These are phyloP conservation scores for Saturnia japonica DNA, from an alignment of 2,888 invertebrate species.

Conservation along the genomic window DNA sequence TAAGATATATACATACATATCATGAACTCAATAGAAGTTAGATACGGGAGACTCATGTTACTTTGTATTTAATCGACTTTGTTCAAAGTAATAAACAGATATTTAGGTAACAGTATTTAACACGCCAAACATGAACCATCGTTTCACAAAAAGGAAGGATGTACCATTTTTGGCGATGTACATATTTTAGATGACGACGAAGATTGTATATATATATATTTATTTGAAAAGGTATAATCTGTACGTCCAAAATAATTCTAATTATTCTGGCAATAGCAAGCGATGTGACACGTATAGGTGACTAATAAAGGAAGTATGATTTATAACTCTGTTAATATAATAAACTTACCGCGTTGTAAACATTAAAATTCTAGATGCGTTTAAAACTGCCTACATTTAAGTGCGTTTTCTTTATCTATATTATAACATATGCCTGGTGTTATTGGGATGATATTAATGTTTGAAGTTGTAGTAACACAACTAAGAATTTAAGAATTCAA, in stretches of 20 bases:
- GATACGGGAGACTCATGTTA: background rate
- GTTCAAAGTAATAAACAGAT: background rate
- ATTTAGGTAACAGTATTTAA: background rate
- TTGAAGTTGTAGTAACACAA: background rate
- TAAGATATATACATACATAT: no score
- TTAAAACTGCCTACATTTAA: constrained; percentile 30
- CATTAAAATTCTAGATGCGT: constrained; percentile 60
- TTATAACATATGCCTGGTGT: background rate
- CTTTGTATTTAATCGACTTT: background rate
- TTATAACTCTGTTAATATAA: constrained; percentile 43
- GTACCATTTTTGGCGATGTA: constrained; percentile 17
- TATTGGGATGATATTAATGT: constrained; percentile 2
- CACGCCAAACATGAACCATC: constrained; percentile 10
- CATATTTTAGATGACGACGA: constrained; percentile 19
- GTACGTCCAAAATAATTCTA: constrained; percentile 14
- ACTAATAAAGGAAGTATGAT: constrained; percentile 65
- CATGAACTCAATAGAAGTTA: no score
- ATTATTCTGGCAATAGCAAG: constrained; percentile 42
- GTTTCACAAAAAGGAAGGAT: constrained; percentile 21
- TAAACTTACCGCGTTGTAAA: constrained; percentile 19
- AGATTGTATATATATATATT: constrained; percentile 30
- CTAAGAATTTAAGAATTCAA: no score
- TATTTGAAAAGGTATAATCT: constrained; percentile 20
- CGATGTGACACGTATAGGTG: constrained; percentile 43
- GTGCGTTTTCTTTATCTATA: constrained; percentile 26